These are phyloP conservation scores for Meloidogyne floridensis DNA, from an alignment of 1,140 invertebrate species.

Conservation along the genomic window DNA sequence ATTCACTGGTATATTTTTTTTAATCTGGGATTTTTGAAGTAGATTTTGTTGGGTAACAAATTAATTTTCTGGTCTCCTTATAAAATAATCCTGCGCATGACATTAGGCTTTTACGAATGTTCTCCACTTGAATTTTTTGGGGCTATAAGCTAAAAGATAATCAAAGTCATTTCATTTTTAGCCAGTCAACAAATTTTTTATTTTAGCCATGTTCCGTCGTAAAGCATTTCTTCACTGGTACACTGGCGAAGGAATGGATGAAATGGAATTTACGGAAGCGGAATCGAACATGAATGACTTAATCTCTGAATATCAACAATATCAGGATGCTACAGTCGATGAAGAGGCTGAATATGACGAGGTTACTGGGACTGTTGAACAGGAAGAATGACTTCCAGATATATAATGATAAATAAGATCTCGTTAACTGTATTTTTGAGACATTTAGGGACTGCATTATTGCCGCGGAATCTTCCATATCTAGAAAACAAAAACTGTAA, in stretches of 20 bases:
- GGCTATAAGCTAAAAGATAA: too few relatives aligned
- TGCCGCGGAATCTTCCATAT: too few relatives aligned
- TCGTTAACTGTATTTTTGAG: too few relatives aligned
- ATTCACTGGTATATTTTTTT: slow-evolving; percentile 32
- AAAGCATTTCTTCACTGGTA: slow-evolving; percentile 89
- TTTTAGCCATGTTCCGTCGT: slow-evolving; percentile 79
- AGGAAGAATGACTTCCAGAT: background rate
- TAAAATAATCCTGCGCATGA: too few relatives aligned
- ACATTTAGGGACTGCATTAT: too few relatives aligned
- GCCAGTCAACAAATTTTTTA: slow-evolving; percentile 61
- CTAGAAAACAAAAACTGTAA: too few relatives aligned
- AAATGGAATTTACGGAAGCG: slow-evolving; percentile 74
- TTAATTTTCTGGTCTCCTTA: too few relatives aligned
- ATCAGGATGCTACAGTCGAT: slow-evolving; percentile 56
- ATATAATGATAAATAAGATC: too few relatives aligned
- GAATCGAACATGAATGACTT: slow-evolving; percentile 80
- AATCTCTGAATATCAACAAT: slow-evolving; percentile 80
- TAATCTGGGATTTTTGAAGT: background rate
- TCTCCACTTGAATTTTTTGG: too few relatives aligned
- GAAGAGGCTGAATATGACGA: slow-evolving; percentile 57
- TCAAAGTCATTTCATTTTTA: too few relatives aligned
- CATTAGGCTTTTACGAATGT: too few relatives aligned
- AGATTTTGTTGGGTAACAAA: too few relatives aligned
- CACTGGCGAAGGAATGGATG: slow-evolving; percentile 72
- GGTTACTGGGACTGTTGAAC: slow-evolving; percentile 15